Evolutionary conservation across 2,888 invertebrate genomes (phyloP).

Genomic region (Heliconius sara): DNA sequence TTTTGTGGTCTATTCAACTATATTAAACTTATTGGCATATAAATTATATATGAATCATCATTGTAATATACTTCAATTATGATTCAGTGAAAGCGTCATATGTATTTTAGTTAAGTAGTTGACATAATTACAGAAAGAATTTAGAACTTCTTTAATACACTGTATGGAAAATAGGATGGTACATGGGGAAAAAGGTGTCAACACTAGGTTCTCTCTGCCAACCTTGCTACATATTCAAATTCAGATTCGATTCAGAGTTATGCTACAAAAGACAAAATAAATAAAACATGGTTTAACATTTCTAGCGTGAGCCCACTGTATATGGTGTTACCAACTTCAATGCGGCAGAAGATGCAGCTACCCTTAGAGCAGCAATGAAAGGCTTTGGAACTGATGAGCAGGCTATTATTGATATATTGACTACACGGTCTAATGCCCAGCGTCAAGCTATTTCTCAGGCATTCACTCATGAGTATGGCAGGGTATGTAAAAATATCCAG

Average conservation of each 20-base stretch:
- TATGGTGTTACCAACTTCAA: slow-evolving; percentile 84
- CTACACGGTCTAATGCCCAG: slow-evolving; percentile 87
- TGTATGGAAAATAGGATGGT: too few species aligned
- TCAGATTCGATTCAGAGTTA: too few species aligned
- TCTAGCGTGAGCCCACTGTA: slow-evolving; percentile 84
- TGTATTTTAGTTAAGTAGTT: neutral
- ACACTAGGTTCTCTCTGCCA: too few species aligned
- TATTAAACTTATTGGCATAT: neutral
- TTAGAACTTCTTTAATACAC: too few species aligned
- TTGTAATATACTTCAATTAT: neutral
- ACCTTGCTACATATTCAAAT: too few species aligned
- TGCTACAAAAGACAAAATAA: too few species aligned
- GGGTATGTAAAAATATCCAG: slow-evolving; percentile 62
- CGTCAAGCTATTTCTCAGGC: slow-evolving; percentile 87
- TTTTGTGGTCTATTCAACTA: neutral
- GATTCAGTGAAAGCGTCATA: neutral
- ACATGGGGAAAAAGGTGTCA: too few species aligned
- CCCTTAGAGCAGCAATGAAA: slow-evolving; percentile 88
- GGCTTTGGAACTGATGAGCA: slow-evolving; percentile 91
- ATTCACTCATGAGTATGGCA: slow-evolving; percentile 84
- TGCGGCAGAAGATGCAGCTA: slow-evolving; percentile 86
- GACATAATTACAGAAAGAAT: neutral
- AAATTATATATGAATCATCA: slow-evolving; percentile 1
- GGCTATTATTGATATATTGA: slow-evolving; percentile 89
- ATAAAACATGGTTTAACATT: neutral